These are phyloP conservation scores for Argyrosomus regius DNA, from an alignment of 2,797 vertebrate species.

Conservation along the genomic window DNA sequence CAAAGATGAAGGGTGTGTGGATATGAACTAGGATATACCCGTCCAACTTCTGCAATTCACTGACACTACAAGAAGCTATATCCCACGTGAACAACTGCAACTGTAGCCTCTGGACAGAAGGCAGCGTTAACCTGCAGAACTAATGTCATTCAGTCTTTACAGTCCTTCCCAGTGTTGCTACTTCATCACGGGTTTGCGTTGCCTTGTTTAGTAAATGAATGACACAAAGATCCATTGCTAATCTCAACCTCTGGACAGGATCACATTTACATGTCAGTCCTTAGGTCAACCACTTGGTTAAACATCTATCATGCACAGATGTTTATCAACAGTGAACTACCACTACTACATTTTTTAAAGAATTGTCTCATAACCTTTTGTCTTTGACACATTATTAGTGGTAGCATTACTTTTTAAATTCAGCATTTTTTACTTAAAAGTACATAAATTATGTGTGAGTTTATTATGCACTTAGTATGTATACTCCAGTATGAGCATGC, in stretches of 20 bases:
- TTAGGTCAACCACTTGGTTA: constrained; percentile 27
- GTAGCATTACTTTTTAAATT: neutral
- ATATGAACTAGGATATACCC: neutral
- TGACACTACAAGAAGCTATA: neutral
- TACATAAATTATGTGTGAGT: neutral
- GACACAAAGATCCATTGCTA: neutral
- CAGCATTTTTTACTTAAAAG: neutral
- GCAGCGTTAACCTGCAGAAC: neutral
- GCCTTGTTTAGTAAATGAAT: too few relatives aligned
- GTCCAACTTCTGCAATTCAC: neutral
- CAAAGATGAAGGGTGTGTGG: neutral
- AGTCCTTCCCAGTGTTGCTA: neutral
- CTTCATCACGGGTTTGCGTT: neutral
- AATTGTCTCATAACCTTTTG: too few relatives aligned
- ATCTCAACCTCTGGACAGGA: constrained; percentile 13
- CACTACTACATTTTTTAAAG: too few relatives aligned
- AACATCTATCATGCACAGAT: constrained; percentile 36
- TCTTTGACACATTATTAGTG: neutral
- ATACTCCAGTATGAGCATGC: neutral
- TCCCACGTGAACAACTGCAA: neutral
- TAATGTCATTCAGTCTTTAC: neutral
- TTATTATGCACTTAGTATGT: too few relatives aligned
- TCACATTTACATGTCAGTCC: constrained; percentile 3
- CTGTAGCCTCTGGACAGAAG: neutral
- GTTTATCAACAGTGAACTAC: constrained; percentile 16